Evolutionary conservation across 1,140 invertebrate species (phyloP), one percentile per base, ranked within the genome.

Genomic region (Muscidifurax raptorellus): DNA sequence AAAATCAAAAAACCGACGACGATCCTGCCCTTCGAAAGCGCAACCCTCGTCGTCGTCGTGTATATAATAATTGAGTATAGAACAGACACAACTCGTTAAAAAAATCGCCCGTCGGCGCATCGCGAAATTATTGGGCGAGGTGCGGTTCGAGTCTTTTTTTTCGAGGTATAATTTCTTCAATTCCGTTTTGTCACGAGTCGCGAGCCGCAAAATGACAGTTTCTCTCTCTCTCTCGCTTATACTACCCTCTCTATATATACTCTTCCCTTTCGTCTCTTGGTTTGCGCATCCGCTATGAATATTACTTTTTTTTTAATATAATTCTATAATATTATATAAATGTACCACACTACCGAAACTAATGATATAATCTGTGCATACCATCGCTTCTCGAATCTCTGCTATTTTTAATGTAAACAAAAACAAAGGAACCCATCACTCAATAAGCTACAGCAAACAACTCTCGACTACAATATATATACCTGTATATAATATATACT

Each of bases 181-280:
- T 84, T 79, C 66, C 76, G 52, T 74, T 80, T 74, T 79, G 83
- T 84, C 83, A 52, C 82, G 82, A 78, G 64, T 59, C 52, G 52
- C 44, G 52, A 22, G 59, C 83, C 78, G 47, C 83, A 85, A 85
- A 85, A 85, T 80, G 77, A 85, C 83, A 80, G 77, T 80, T 82
- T 80, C 18, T 59, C 72, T 52, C 12, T 30, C 25, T 25, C 28
- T 72, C 13, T 52, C 85, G 85, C 84, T 74, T 36, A 72, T 67
- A 32, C 64, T 2, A 12, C n/a, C 71, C 85, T 75, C 75, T 78
- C 72, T 83, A 59, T 85, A 80, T 66, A 7, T 84, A 64, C 80
- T 30, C 79, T 80, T 86, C 84, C 86, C 87, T 72, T 78, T 85
- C 85, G 74, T 71, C 77, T 76, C 72, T 78, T 85, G 81, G 86